Conservation (phyloP, 2,113 vertebrate genomes). For the Podocnemis expansa region DNA sequence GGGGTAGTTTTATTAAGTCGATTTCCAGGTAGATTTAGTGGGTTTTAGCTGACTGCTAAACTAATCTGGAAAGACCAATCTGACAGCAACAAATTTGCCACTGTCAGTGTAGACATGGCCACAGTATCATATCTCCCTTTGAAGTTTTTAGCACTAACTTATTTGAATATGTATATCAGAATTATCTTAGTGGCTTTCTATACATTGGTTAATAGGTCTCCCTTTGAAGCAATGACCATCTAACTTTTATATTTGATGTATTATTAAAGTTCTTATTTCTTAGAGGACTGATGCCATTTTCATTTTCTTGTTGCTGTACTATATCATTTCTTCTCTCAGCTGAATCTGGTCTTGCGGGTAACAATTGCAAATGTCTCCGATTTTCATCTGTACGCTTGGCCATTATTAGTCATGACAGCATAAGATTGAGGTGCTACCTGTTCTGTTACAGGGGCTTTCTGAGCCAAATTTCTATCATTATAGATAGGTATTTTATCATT, state of each 20-base stretch:
- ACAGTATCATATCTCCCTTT: background rate
- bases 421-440: background rate
- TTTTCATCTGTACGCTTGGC: background rate
- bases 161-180: background rate
- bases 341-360: background rate
- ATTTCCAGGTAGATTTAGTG: too few relatives aligned
- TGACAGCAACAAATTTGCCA: too few relatives aligned
- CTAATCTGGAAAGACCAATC: too few relatives aligned
- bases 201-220: background rate
- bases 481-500: background rate
- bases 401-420: background rate
- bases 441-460: background rate
- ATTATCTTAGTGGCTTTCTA: background rate
- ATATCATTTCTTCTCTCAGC: background rate
- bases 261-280: background rate
- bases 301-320: background rate
- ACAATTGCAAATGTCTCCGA: background rate
- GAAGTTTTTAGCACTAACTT: background rate
- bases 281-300: background rate
- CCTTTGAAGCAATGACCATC: background rate
- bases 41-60: too few relatives aligned
- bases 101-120: too few relatives aligned
- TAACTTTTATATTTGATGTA: background rate
- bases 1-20: too few relatives aligned
- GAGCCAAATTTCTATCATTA: background rate